A percentile compares a stretch with the other conserved stretches of the same genome.
Evolutionary conservation across 2,113 vertebrate genomes (phyloP).

Genomic region (Colistium nudipinnis): DNA sequence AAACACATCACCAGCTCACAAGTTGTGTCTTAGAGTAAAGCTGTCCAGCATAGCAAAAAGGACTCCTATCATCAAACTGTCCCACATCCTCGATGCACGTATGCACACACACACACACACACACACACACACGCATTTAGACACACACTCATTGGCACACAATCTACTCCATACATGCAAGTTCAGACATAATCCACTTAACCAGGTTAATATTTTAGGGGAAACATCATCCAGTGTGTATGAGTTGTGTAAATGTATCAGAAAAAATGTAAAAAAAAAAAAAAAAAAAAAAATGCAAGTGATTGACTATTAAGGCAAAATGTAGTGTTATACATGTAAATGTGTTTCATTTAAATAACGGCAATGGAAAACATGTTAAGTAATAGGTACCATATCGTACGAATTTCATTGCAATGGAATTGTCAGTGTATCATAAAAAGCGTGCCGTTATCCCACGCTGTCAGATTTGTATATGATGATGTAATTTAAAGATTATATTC

Average conservation of each 20-base stretch:
- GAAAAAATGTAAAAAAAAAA: slow-evolving; percentile 41
- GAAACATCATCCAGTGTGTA: slow-evolving; percentile 78
- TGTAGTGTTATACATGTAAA: slow-evolving; percentile 85
- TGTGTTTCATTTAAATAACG: slow-evolving; percentile 81
- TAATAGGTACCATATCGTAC: slow-evolving; percentile 79
- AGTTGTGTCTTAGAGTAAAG: slow-evolving; percentile 76
- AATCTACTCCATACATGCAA: slow-evolving; percentile 36
- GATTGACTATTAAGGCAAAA: slow-evolving; percentile 80
- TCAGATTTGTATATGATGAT: slow-evolving; percentile 96
- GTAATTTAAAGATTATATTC: slow-evolving; percentile 94
- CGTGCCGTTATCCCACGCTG: slow-evolving; percentile 88
- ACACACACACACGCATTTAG: neutral
- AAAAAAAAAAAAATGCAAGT: slow-evolving; percentile 75
- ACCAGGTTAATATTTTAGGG: slow-evolving; percentile 70
- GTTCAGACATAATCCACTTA: slow-evolving; percentile 45
- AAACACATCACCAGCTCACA: slow-evolving; percentile 82
- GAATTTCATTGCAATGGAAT: slow-evolving; percentile 80
- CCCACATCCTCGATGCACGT: slow-evolving; percentile 31
- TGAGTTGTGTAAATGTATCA: slow-evolving; percentile 83
- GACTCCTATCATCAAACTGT: slow-evolving; percentile 63
- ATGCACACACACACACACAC: slow-evolving; percentile 3
- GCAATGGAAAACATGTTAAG: slow-evolving; percentile 74
- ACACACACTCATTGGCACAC: slow-evolving; percentile 20
- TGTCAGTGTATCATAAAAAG: slow-evolving; percentile 81
- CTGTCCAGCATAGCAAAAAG: slow-evolving; percentile 82